A percentile compares a stretch with the other conserved stretches of the same genome.
Evolutionary conservation across 2,888 invertebrate genomes (phyloP).

Genomic region (Venusia cambrica): DNA sequence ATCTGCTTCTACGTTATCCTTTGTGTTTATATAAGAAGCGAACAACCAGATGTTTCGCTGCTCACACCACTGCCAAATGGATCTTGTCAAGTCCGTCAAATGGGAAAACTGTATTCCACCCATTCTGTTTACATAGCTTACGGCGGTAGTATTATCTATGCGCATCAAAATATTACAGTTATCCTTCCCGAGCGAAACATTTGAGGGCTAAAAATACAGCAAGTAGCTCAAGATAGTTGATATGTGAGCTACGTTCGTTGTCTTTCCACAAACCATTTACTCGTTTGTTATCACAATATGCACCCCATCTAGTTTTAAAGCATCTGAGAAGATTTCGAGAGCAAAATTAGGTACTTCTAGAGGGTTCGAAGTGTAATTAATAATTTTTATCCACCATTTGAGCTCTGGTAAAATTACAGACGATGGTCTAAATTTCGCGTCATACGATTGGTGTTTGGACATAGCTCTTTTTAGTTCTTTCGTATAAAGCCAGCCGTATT

Average conservation of each 20-base stretch:
- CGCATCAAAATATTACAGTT: conserved; percentile 2
- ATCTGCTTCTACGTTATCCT: conserved; percentile 2
- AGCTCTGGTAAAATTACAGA: neutral
- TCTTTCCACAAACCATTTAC: neutral
- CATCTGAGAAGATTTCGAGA: neutral
- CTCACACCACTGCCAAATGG: conserved; percentile 11
- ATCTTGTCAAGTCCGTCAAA: neutral
- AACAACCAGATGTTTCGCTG: conserved; percentile 1
- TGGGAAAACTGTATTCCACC: conserved; percentile 3
- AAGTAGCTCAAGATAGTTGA: neutral
- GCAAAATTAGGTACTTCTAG: neutral
- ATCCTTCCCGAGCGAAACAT: neutral
- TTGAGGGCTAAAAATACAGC: neutral
- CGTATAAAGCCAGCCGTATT: conserved; percentile 1
- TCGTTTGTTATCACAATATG: neutral
- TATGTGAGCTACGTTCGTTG: neutral
- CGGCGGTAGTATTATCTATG: conserved; percentile 13
- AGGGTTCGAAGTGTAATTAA: neutral
- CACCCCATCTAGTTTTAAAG: neutral
- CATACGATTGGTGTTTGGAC: too few species aligned
- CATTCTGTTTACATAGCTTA: conserved; percentile 8
- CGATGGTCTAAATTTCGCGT: neutral
- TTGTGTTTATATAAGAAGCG: conserved; percentile 10
- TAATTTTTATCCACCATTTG: neutral
- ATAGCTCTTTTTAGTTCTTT: neutral